These are phyloP conservation scores for Himalopsyche kuldschensis DNA, from an alignment of 2,888 invertebrate species.

Conservation along the genomic window DNA sequence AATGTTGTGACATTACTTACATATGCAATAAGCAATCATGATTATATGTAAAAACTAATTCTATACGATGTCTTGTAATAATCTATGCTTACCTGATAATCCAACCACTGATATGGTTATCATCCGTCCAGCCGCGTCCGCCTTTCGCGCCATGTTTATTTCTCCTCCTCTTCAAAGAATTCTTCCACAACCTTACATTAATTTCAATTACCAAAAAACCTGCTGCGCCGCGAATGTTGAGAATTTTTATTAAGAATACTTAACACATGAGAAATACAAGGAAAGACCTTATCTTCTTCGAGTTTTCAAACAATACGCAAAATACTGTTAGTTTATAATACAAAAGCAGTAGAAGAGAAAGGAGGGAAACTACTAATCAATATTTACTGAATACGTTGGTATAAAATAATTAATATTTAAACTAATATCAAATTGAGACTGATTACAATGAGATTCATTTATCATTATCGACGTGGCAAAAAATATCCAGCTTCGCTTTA, in stretches of 20 bases:
- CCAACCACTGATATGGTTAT: constrained; percentile 91
- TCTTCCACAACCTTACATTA: neutral
- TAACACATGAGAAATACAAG: neutral
- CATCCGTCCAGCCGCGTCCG: constrained; percentile 68
- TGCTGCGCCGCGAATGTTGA: neutral
- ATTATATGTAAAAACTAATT: no score
- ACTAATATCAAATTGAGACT: neutral
- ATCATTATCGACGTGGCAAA: neutral
- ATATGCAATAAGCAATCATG: no score
- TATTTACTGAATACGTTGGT: neutral
- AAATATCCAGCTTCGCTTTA: neutral
- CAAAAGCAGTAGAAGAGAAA: neutral
- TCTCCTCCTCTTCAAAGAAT: neutral
- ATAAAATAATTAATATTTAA: neutral
- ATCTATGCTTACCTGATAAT: constrained; percentile 64
- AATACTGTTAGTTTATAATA: neutral
- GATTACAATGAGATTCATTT: neutral
- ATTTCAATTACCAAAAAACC: neutral
- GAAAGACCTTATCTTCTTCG: no score
- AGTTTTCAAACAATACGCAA: neutral
- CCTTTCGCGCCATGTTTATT: constrained; percentile 73
- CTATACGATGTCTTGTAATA: no score
- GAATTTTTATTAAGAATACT: neutral
- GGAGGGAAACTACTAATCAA: neutral
- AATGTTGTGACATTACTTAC: no score